Conservation (phyloP, 2,113 vertebrate species). For the Mesitornis unicolor region DNA sequence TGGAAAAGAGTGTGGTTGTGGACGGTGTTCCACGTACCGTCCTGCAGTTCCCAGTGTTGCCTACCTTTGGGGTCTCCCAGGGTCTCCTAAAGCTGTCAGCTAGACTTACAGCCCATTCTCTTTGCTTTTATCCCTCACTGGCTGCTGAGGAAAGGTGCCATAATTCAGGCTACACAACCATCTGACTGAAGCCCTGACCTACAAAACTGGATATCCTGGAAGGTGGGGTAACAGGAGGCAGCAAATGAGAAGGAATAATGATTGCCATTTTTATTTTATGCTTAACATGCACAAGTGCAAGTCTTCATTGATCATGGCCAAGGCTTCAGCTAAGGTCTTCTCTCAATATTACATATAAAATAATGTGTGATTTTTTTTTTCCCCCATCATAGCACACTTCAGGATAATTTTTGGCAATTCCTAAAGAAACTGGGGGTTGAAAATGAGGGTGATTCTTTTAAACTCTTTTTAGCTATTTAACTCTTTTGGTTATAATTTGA, state of each 20-base stretch:
- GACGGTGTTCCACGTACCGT: accelerated
- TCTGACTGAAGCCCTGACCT: neutral
- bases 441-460: neutral
- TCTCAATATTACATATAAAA: neutral
- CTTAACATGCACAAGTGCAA: neutral
- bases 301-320: neutral
- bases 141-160: neutral
- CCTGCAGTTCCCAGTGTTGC: neutral
- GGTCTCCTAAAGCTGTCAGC: neutral
- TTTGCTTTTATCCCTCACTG: neutral
- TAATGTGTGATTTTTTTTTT: neutral
- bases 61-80: neutral
- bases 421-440: neutral
- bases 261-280: neutral
- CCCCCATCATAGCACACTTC: neutral
- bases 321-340: neutral
- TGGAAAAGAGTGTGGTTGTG: neutral
- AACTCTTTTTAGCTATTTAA: no score
- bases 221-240: neutral
- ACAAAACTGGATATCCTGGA: neutral
- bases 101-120: neutral
- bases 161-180: neutral
- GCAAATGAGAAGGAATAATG: neutral
- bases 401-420: neutral
- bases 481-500: neutral